These are phyloP conservation scores for Folsomia manolachei DNA, from an alignment of 2,888 invertebrate species.

Conservation along the genomic window DNA sequence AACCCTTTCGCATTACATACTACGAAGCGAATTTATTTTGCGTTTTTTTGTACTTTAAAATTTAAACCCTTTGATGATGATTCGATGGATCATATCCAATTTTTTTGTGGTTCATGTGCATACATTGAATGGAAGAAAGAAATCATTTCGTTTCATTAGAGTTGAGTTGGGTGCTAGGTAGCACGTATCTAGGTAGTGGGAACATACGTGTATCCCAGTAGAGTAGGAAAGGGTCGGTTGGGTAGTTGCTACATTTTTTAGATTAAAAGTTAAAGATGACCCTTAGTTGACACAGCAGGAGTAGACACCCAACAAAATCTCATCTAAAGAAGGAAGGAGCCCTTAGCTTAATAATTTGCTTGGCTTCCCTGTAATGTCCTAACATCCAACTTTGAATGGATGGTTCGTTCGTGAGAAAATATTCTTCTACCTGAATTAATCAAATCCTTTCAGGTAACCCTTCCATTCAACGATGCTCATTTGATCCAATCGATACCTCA, in stretches of 20 bases:
- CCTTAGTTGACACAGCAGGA: constrained; percentile 16
- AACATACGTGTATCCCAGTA: neutral
- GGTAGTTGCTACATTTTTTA: constrained; percentile 9
- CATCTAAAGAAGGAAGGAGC: constrained; percentile 9
- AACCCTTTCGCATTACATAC: neutral
- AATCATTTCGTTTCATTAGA: constrained; percentile 4
- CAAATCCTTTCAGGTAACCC: constrained; percentile 7
- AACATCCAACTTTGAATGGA: too few species aligned
- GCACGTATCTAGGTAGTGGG: neutral
- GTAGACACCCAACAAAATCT: constrained; percentile 6
- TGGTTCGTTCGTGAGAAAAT: constrained; percentile 1
- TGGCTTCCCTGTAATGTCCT: too few species aligned
- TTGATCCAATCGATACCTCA: constrained; percentile 7
- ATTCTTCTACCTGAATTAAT: constrained; percentile 10
- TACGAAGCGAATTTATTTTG: neutral
- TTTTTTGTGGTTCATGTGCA: neutral
- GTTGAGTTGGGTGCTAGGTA: constrained; percentile 8
- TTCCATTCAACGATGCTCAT: constrained; percentile 10
- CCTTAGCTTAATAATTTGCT: too few species aligned
- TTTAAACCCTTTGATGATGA: constrained; percentile 14
- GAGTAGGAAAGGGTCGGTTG: constrained; percentile 6
- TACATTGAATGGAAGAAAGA: too few species aligned
- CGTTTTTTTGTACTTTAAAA: constrained; percentile 5
- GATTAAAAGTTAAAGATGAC: constrained; percentile 5
- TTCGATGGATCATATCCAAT: constrained; percentile 9